Percentiles rank a stretch among this genome's conserved stretches.
Evolutionary conservation across 2,113 vertebrate genomes (phyloP).

Genomic region (Carettochelys insculpta): DNA sequence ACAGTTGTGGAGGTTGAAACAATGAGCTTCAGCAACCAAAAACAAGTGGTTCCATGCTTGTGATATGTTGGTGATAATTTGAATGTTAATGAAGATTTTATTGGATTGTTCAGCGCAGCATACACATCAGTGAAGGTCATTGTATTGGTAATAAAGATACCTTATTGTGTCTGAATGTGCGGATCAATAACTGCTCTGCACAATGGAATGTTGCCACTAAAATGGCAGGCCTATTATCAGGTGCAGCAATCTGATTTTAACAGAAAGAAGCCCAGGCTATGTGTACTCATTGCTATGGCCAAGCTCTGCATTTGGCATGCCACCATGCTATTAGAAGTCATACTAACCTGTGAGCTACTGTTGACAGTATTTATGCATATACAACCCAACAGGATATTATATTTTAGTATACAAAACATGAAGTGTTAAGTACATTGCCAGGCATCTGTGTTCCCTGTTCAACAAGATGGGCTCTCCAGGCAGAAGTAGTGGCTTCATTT

Average conservation of each 20-base stretch:
- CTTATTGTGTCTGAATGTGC: not conserved
- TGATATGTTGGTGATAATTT: too few relatives aligned
- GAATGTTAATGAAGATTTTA: not conserved
- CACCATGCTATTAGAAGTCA: not conserved
- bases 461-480: not conserved
- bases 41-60: too few relatives aligned
- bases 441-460: too few relatives aligned
- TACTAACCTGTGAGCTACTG: too few relatives aligned
- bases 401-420: not conserved
- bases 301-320: not conserved
- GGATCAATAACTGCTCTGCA: not conserved
- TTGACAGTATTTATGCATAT: conserved; percentile 29
- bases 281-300: not conserved
- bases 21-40: too few relatives aligned
- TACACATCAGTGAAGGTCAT: conserved; percentile 20
- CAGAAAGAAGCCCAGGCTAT: not conserved
- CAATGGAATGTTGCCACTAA: not conserved
- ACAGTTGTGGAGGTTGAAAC: too few relatives aligned
- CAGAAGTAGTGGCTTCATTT: not conserved
- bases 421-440: not conserved
- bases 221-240: too few relatives aligned
- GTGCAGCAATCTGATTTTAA: not conserved
- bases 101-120: not conserved
- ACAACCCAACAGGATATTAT: not conserved
- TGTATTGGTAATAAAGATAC: not conserved